Evolutionary conservation across 2,797 vertebrate species (phyloP).

Genomic region (Cuniculus paca): DNA sequence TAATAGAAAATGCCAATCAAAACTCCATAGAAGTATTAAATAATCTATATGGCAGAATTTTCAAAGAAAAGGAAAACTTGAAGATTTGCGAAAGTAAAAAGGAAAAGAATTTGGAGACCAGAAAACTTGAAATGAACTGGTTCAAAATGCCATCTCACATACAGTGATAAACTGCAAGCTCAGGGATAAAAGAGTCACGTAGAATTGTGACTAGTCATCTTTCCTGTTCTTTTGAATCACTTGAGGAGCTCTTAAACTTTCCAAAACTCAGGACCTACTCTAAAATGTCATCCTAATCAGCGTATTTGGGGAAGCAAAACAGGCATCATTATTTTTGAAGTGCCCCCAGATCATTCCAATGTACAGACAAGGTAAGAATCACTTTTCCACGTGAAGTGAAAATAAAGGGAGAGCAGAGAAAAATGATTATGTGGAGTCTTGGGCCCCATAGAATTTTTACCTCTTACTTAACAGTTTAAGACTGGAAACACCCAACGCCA

Average conservation of each 20-base stretch:
- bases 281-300: not conserved
- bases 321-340: not conserved
- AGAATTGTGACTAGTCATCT: not conserved
- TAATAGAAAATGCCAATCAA: not conserved
- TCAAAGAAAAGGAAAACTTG: not conserved
- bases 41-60: not conserved
- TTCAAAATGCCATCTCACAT: not conserved
- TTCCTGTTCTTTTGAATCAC: not conserved
- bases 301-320: not conserved
- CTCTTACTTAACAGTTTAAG: not conserved
- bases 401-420: not conserved
- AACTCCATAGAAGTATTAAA: not conserved
- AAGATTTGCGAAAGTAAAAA: not conserved
- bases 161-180: not conserved
- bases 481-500: not conserved
- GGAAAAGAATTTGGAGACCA: not conserved
- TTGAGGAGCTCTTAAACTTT: not conserved
- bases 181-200: too few species aligned
- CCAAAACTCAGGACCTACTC: not conserved
- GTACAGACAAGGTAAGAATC: not conserved
- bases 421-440: not conserved
- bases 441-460: not conserved
- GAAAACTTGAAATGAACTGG: not conserved
- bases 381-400: not conserved
- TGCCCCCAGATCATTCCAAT: not conserved